Evolutionary conservation across 2,888 invertebrate species (phyloP), one percentile per base, ranked within the genome.

Genomic region (Lepidochitona cinerea): DNA sequence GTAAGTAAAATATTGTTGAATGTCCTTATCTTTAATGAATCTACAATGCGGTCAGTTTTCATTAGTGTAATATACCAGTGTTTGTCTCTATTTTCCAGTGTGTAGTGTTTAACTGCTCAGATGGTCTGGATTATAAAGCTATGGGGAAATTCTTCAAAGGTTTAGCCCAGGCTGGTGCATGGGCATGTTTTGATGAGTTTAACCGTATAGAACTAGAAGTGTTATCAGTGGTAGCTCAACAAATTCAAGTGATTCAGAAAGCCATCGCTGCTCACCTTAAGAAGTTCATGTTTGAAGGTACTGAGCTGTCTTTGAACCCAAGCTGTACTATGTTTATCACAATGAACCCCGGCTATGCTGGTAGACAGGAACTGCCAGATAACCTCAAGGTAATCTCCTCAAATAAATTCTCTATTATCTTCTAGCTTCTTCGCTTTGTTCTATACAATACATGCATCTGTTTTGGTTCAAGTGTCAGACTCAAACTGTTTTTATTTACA

Each of bases 131-230:
- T 89, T 97, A 96, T 88, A 96, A 96, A 89, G 96, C 97, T 0
- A 93, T 98, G 89, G 97, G 97, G 36, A 98, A 97, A 91, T 97
- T 98, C 92, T 97, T 98, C 90, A 98, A 98, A 94, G 97, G 97
- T 68, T 91, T 97, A 77, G 90, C 90, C 14, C 90, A 90, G 81
- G 94, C 96, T 14, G 97, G 97, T 26, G 96, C 97, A 0, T 97
- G 97, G 97, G 95, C 96, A 9, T 97, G 97, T 90, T 97, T 97
- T 92, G 97, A 97, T 90, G 97, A 97, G 92, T 97, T 98, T 92
- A 97, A 97, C 92, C 93, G 97, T 79, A 97, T 97, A 82, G 96
- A 97, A 88, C 92, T 97, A 87, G 97, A 97, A 89, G 97, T 97
- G 73, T 91, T 98, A 73, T 97, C 97, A 1, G 97, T 97, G 75